Conservation (phyloP, 2,797 vertebrate species). For the Falco rusticolus region DNA sequence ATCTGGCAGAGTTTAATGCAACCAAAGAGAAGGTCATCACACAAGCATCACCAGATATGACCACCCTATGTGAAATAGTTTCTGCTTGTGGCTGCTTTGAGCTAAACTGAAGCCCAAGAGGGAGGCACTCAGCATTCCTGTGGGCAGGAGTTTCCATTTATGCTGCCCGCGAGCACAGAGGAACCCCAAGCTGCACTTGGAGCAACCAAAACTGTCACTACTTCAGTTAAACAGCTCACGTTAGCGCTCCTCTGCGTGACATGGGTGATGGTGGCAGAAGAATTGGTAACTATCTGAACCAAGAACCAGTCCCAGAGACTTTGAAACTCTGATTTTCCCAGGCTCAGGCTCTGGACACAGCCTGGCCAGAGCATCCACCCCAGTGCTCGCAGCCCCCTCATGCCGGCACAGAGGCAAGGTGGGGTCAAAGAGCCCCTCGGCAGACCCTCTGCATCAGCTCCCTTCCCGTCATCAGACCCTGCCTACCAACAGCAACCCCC, state of each 20-base stretch:
- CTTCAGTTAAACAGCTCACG: background rate
- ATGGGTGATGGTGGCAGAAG: background rate
- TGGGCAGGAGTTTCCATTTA: background rate
- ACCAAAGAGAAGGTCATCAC: background rate
- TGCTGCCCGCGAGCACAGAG: background rate
- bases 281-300: background rate
- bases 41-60: background rate
- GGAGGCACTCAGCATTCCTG: accelerated
- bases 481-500: background rate
- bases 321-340: background rate
- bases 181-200: background rate
- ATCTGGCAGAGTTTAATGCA: background rate
- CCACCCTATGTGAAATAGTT: background rate
- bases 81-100: background rate
- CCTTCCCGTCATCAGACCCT: background rate
- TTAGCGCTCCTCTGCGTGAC: accelerated
- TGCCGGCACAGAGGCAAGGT: background rate
- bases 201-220: background rate
- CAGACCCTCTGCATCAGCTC: background rate
- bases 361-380: background rate
- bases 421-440: background rate
- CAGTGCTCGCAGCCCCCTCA: background rate
- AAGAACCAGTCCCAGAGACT: background rate
- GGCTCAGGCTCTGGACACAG: background rate
- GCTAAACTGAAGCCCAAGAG: background rate